Conservation (phyloP, 1,140 invertebrate genomes). For the Drosophila melanogaster region DNA sequence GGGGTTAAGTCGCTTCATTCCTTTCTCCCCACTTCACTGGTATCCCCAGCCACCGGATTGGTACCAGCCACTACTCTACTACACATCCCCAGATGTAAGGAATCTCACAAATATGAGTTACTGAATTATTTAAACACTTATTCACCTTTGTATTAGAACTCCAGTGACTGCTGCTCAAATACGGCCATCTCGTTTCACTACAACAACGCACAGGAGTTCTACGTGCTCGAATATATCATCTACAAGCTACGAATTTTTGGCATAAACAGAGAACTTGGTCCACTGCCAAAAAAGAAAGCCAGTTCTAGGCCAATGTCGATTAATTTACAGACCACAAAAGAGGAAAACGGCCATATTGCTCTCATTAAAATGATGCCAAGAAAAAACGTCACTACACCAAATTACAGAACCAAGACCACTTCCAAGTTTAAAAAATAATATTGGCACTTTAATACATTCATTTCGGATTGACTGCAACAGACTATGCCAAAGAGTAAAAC, state of each 20-base stretch:
- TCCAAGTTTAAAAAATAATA: background rate
- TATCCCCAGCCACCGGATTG: constrained; percentile 72
- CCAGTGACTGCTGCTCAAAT: constrained; percentile 94
- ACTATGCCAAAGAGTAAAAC: constrained; percentile 47
- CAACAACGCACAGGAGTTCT: constrained; percentile 95
- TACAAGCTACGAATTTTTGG: constrained; percentile 97
- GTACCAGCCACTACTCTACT: constrained; percentile 72
- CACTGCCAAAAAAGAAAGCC: background rate
- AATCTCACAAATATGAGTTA: no score
- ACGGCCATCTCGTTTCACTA: constrained; percentile 98
- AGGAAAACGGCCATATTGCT: background rate
- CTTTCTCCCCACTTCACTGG: constrained; percentile 90
- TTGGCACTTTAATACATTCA: background rate
- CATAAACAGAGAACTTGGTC: constrained; percentile 71
- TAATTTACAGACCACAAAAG: no score
- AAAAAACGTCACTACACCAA: background rate
- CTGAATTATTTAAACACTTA: background rate
- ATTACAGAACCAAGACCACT: background rate
- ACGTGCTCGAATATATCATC: constrained; percentile 97
- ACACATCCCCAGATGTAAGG: constrained; percentile 84
- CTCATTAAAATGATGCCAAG: background rate
- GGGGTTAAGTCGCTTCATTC: constrained; percentile 95
- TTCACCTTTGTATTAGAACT: constrained; percentile 79
- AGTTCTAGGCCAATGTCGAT: no score
- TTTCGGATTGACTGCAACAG: constrained; percentile 20